Percentiles rank a stretch among this genome's conserved stretches.
Conservation (phyloP, 2,888 invertebrate species). For the Petrolisthes manimaculis region DNA sequence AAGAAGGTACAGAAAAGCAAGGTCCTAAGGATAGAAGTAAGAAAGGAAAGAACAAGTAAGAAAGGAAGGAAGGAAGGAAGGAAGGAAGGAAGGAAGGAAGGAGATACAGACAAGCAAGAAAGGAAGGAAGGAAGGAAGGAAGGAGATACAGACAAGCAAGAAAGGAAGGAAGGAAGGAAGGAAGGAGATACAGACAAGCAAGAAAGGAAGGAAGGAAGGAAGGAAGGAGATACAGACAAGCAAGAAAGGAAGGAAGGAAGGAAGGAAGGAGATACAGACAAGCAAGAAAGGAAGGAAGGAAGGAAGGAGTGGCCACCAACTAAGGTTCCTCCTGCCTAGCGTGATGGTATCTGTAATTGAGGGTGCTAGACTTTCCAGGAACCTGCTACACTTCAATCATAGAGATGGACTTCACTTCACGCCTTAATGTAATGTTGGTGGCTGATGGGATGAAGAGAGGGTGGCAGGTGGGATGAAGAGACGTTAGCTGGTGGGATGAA, state of each 20-base stretch:
- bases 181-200: neutral
- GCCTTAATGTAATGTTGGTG: neutral
- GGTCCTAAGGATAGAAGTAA: neutral
- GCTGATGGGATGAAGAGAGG: neutral
- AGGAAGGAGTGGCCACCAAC: neutral
- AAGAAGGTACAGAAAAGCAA: neutral
- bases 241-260: neutral
- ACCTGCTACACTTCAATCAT: neutral
- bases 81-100: neutral
- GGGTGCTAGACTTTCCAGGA: neutral
- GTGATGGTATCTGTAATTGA: neutral
- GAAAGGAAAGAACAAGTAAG: neutral
- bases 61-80: neutral
- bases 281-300: neutral
- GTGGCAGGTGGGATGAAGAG: neutral
- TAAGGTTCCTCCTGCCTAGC: too few species aligned
- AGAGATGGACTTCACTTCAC: neutral
- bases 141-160: neutral
- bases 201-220: neutral
- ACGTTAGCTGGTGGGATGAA: neutral
- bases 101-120: neutral
- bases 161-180: neutral
- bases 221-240: neutral
- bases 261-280: neutral
- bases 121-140: neutral